Percentiles rank a stretch among this genome's conserved stretches.
Conservation (phyloP, 1,140 invertebrate genomes). For the Belonocnema kinseyi region DNA sequence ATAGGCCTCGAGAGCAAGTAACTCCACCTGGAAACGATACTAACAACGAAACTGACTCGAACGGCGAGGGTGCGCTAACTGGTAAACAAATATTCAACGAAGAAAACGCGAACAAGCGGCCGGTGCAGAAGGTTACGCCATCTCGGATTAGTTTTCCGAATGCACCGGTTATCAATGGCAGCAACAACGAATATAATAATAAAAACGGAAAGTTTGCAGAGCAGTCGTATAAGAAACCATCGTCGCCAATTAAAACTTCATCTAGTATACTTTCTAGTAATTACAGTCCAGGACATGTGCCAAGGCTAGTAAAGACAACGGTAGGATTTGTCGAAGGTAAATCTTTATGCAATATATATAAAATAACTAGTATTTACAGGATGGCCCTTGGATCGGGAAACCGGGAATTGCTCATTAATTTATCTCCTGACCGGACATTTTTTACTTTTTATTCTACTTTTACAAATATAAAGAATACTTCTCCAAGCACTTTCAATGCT, state of each 20-base stretch:
- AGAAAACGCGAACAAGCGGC: slow-evolving; percentile 73
- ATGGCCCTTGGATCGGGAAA: too few species aligned
- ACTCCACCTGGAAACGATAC: slow-evolving; percentile 62
- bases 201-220: slow-evolving; percentile 68
- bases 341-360: not conserved
- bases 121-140: slow-evolving; percentile 78
- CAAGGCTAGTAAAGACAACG: slow-evolving; percentile 77
- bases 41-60: slow-evolving; percentile 63
- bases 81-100: slow-evolving; percentile 67
- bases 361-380: too few species aligned
- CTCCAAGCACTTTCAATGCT: too few species aligned
- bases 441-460: too few species aligned
- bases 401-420: too few species aligned
- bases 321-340: slow-evolving; percentile 78
- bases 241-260: slow-evolving; percentile 81
- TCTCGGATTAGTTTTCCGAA: slow-evolving; percentile 72
- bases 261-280: slow-evolving; percentile 67
- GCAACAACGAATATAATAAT: slow-evolving; percentile 66
- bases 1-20: slow-evolving; percentile 78
- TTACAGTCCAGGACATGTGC: slow-evolving; percentile 70
- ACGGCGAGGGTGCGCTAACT: slow-evolving; percentile 43
- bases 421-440: too few species aligned
- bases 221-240: slow-evolving; percentile 82
- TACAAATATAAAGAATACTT: too few species aligned
- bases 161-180: slow-evolving; percentile 70